Evolutionary conservation across 2,113 vertebrate genomes (phyloP), one percentile per base, ranked within the genome.

Genomic region (Scatophagus argus): DNA sequence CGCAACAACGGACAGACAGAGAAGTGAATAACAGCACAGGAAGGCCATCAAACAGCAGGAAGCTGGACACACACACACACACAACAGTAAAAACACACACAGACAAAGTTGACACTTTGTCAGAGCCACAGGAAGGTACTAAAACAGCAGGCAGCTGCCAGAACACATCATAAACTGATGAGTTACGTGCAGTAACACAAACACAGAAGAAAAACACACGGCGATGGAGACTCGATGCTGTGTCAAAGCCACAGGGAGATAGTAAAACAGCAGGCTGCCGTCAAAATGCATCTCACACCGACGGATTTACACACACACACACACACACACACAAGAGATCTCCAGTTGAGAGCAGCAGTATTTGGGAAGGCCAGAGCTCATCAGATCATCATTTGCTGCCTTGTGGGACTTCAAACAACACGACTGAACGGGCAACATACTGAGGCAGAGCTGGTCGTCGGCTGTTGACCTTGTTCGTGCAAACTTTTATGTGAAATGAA

Each of bases 101-200:
- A 77, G 51, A 82, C 49, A 71, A 54, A 73, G 68, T 73, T 60
- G 59, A 81, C 77, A 73, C 46, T 65, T 59, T 74, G 66, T 78
- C 69, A 21, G 63, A 87, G 81, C 84, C 79, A 74, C 74, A 62
- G 84, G 74, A 77, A 83, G 68, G 72, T 52, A 79, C 54, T 85
- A 71, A 88, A 88, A 74, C 89, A 90, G 89, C 79, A 60, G 86
- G 85, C 19, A 58, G n/a, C 83, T 82, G 77, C 56, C 89, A 82
- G 55, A 78, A 59, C 61, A 34, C 9, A 64, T 44, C 32, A 68
- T 72, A 69, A 76, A 83, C 43, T 43, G 77, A 81, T 81, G 79
- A 88, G 52, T 79, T 67, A 83, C 29, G 76, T 66, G 32, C 51
- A 66, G 31, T 14, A 51, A 46, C 63, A 47, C 44, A 34, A 27